phyloP scores from a whole-genome alignment of 2,888 invertebrate genomes.

The Machimus atricapillus region DNA sequence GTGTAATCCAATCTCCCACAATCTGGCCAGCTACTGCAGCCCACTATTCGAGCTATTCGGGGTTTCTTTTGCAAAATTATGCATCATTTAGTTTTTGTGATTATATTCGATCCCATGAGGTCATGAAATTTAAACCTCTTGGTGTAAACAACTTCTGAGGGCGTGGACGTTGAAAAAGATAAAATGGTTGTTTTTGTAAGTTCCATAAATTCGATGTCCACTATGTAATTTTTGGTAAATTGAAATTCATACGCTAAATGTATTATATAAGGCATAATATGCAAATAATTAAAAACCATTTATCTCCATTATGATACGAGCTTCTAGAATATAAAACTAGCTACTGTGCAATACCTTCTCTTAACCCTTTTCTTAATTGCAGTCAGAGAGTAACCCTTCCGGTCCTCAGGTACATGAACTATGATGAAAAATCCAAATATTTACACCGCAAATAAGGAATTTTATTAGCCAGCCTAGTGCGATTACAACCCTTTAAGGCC shows the following conservation, averaged over 20 bases:
- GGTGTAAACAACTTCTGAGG: slow-evolving; percentile 16
- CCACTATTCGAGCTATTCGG: neutral
- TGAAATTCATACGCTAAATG: too few relatives aligned
- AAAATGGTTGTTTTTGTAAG: neutral
- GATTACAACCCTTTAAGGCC: neutral
- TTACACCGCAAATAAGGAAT: slow-evolving; percentile 11
- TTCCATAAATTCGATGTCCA: neutral
- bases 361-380: neutral
- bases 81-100: neutral
- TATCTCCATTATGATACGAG: neutral
- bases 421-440: slow-evolving; percentile 22
- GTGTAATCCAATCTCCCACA: neutral
- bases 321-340: neutral
- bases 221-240: too few relatives aligned
- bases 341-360: neutral
- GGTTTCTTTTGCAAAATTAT: neutral
- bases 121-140: neutral
- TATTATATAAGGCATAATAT: neutral
- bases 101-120: neutral
- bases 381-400: neutral
- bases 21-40: neutral
- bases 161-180: neutral
- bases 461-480: neutral
- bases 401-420: neutral
- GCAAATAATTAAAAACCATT: neutral